Conservation (phyloP, 2,888 invertebrate genomes). For the Lysandra coridon region DNA sequence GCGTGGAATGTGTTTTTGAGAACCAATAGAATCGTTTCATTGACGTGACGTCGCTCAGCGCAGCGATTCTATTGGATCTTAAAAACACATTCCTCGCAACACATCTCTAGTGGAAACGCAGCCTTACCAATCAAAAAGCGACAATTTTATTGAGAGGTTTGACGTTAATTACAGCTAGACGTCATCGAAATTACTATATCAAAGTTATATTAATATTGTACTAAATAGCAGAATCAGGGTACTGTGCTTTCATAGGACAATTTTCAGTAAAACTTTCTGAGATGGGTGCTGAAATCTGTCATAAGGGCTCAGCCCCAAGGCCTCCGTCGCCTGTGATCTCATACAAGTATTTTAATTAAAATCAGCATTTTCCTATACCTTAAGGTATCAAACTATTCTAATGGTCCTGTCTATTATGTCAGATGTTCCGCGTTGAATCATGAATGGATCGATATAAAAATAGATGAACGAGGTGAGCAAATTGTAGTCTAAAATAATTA, state of each 20-base stretch:
- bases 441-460: too few species aligned
- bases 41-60: too few species aligned
- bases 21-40: too few species aligned
- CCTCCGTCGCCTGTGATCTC: background rate
- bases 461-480: too few species aligned
- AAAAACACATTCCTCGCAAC: too few species aligned
- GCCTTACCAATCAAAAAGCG: too few species aligned
- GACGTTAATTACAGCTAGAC: too few species aligned
- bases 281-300: constrained; percentile 21
- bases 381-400: background rate
- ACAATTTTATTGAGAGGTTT: too few species aligned
- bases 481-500: too few species aligned
- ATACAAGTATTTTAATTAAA: constrained; percentile 18
- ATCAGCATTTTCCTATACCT: background rate
- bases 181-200: background rate
- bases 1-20: too few species aligned
- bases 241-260: background rate
- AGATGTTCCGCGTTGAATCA: background rate
- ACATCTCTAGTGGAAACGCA: too few species aligned
- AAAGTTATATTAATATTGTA: background rate
- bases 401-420: background rate
- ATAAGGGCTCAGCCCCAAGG: background rate
- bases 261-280: constrained; percentile 1
- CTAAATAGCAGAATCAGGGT: background rate
- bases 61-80: too few species aligned